A percentile compares a stretch with the other conserved stretches of the same genome.
Conservation (phyloP, 2,888 invertebrate species). For the Bedellia somnulentella region DNA sequence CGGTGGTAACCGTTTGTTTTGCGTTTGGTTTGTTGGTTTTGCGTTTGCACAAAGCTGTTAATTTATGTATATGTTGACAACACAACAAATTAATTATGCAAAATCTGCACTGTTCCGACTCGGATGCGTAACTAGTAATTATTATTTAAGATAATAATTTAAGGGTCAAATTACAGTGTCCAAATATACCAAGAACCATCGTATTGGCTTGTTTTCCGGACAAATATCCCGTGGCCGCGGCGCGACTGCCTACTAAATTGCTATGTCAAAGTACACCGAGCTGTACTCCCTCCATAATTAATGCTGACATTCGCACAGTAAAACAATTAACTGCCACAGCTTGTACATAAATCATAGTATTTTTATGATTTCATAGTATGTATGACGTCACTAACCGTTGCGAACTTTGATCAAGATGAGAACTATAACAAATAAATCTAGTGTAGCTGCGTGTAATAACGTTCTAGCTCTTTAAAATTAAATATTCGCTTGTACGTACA, state of each 20-base stretch:
- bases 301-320: no score
- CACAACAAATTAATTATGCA: not conserved
- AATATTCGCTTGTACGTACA: no score
- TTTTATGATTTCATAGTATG: no score
- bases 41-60: not conserved
- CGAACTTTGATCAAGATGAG: no score
- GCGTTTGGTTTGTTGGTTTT: not conserved
- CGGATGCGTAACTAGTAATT: not conserved
- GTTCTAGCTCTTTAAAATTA: no score
- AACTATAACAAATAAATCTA: no score
- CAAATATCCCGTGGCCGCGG: constrained; percentile 10
- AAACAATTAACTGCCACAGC: no score
- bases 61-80: not conserved
- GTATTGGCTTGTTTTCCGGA: constrained; percentile 9
- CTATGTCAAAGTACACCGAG: constrained; percentile 16
- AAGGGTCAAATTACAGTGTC: not conserved
- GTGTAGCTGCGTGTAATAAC: no score
- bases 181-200: not conserved
- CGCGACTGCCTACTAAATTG: constrained; percentile 10
- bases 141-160: not conserved
- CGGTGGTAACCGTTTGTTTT: no score
- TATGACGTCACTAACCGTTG: no score
- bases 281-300: no score
- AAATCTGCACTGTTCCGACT: not conserved
- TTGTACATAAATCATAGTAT: no score